Evolutionary conservation across 1,140 invertebrate genomes (phyloP), one percentile per base, ranked within the genome.

Genomic region (Nasonia giraulti): DNA sequence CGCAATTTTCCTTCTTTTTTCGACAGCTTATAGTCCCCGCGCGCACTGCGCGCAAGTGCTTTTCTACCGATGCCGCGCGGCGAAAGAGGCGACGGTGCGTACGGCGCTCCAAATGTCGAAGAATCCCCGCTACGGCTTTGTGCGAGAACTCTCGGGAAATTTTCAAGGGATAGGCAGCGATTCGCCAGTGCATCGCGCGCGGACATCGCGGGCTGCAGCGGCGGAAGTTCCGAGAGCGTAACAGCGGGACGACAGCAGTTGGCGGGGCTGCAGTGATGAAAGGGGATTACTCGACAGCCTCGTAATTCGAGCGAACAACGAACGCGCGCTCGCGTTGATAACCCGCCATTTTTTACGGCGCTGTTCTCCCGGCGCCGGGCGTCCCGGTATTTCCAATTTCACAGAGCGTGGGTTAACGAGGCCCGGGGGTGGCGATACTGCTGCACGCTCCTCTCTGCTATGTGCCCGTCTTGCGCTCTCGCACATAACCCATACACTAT

Each of bases 331-430:
- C 80, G 86, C 87, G 88, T 85, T 88, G 90, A 91, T 90, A 89
- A 88, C 86, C 75, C 78, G 55, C 20, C 31, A 86, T 89, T 87
- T 88, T 87, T 87, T 84, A 55, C 84, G 37, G 47, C 27, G 50
- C 76, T 20, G 23, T 3, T 27, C 68, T 10, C 68, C 55, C 74
- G 47, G 74, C 66, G 81, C 80, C 87, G 80, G 69, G 44, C 79
- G 73, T 74, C 82, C 31, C 75, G 88, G 90, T 90, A 92, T 91
- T 92, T 92, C 89, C 91, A 91, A 92, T 92, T 92, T 92, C 91
- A 92, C 91, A 92, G 91, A 91, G 91, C 91, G 90, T 92, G 91
- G 90, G 90, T 92, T 91, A 92, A 92, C 91, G 91, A 92, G 90
- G 86, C 91, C 90, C 90, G 89, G 89, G 91, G 89, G 91, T 71